Conservation (phyloP, 1,140 invertebrate species). For the Aphaenogaster ashmeadi region DNA sequence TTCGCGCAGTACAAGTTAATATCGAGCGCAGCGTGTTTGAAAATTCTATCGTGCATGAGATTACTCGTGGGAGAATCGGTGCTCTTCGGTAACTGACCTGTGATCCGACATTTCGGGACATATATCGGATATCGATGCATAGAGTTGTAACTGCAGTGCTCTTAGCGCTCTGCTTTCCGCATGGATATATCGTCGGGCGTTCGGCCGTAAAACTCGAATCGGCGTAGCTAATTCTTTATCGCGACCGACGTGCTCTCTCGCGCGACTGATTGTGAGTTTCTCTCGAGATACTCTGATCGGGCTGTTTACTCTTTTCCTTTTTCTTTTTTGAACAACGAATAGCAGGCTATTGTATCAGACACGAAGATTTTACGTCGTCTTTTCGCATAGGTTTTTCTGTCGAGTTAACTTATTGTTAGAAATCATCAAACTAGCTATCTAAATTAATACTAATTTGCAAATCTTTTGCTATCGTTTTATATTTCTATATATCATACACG, state of each 20-base stretch:
- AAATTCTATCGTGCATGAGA: slow-evolving; percentile 44
- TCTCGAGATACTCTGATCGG: slow-evolving; percentile 31
- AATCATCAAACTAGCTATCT: not conserved
- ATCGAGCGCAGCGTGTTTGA: slow-evolving; percentile 26
- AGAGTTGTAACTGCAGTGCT: slow-evolving; percentile 38
- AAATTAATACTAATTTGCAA: not conserved
- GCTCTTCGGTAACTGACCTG: slow-evolving; percentile 50
- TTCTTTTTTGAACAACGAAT: not conserved
- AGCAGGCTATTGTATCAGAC: not conserved
- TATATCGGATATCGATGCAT: slow-evolving; percentile 60
- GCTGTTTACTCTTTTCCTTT: not conserved
- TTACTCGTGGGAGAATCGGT: slow-evolving; percentile 26
- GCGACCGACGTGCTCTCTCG: slow-evolving; percentile 14
- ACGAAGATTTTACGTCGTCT: not conserved
- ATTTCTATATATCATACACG: too few relatives aligned
- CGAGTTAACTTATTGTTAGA: not conserved
- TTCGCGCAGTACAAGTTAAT: not conserved
- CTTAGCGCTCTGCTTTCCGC: slow-evolving; percentile 49
- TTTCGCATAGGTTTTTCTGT: not conserved
- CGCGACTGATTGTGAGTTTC: not conserved
- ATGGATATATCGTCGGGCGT: slow-evolving; percentile 44
- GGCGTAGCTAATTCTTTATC: slow-evolving; percentile 53
- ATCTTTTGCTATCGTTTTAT: not conserved
- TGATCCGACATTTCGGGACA: slow-evolving; percentile 34
- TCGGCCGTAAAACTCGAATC: slow-evolving; percentile 48